Conservation (phyloP, 2,797 vertebrate species). For the Sebastes nivosus region DNA sequence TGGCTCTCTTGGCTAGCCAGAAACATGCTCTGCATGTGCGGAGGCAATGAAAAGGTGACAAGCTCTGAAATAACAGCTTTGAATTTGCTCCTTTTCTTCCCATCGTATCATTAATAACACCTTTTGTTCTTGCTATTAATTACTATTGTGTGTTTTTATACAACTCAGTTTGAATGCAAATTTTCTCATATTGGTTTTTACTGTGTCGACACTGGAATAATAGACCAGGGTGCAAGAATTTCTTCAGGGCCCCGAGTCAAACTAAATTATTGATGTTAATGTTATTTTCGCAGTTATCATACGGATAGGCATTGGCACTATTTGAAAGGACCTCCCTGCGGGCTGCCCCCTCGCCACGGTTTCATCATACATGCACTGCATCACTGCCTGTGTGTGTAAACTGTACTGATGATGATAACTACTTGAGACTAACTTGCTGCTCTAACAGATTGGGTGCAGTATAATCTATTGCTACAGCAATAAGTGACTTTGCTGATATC, state of each 20-base stretch:
- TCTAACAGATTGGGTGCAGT: constrained; percentile 70
- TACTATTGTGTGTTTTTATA: constrained; percentile 23
- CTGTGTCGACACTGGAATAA: constrained; percentile 33
- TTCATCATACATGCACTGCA: constrained; percentile 35
- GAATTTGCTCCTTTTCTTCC: not conserved
- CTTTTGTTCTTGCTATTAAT: constrained; percentile 34
- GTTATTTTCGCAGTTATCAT: constrained; percentile 47
- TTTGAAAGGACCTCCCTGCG: constrained; percentile 49
- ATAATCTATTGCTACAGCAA: constrained; percentile 69
- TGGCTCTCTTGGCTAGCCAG: constrained; percentile 59
- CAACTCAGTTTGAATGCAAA: constrained; percentile 14
- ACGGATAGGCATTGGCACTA: constrained; percentile 31
- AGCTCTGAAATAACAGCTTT: constrained; percentile 22
- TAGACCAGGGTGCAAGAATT: constrained; percentile 7
- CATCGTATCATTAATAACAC: constrained; percentile 36
- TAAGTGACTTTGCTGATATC: constrained; percentile 72
- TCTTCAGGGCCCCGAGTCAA: constrained; percentile 14
- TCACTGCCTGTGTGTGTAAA: constrained; percentile 40
- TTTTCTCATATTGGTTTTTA: constrained; percentile 36
- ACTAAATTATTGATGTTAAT: constrained; percentile 54
- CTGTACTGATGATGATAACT: constrained; percentile 63
- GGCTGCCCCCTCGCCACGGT: constrained; percentile 31
- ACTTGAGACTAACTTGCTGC: constrained; percentile 59
- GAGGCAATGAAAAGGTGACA: constrained; percentile 38
- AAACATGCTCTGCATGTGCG: constrained; percentile 25